A percentile compares a stretch with the other conserved stretches of the same genome.
phyloP scores from a whole-genome alignment of 1,140 invertebrate species.

The Drosophila ambigua region DNA sequence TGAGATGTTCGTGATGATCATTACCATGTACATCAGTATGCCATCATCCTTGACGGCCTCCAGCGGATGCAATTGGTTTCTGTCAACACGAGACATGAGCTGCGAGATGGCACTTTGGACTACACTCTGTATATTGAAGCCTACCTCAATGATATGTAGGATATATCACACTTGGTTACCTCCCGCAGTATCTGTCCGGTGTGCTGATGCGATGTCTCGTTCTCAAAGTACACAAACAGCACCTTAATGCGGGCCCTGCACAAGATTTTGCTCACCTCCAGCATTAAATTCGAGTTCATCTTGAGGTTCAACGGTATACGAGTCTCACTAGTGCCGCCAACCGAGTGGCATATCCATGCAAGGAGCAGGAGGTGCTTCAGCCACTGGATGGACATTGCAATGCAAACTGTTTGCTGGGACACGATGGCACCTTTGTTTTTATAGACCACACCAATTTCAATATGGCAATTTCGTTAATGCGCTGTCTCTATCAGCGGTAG shows the following conservation, averaged over 20 bases:
- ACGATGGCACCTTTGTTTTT: constrained; percentile 45
- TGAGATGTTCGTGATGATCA: constrained; percentile 67
- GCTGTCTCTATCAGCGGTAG: constrained; percentile 29
- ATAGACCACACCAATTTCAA: constrained; percentile 44
- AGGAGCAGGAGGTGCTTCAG: constrained; percentile 14
- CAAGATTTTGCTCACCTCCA: constrained; percentile 49
- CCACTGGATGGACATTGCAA: constrained; percentile 32
- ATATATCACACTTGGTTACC: constrained; percentile 71
- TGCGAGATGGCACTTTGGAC: background rate
- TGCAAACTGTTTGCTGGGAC: constrained; percentile 18
- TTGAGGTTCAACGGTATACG: constrained; percentile 15
- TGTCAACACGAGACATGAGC: constrained; percentile 9
- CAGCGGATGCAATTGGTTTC: constrained; percentile 50
- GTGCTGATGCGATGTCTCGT: constrained; percentile 58
- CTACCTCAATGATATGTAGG: constrained; percentile 70
- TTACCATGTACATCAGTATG: constrained; percentile 73
- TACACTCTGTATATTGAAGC: constrained; percentile 2
- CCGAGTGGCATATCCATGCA: background rate
- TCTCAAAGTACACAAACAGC: constrained; percentile 74
- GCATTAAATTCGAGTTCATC: constrained; percentile 37
- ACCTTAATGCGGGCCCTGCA: constrained; percentile 58
- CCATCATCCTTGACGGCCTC: constrained; percentile 73
- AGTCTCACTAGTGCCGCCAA: background rate
- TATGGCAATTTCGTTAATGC: constrained; percentile 58
- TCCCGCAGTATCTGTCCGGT: constrained; percentile 63